Evolutionary conservation across 2,888 invertebrate genomes (phyloP), one percentile per base, ranked within the genome.

Genomic region (Temnothorax ravouxi): DNA sequence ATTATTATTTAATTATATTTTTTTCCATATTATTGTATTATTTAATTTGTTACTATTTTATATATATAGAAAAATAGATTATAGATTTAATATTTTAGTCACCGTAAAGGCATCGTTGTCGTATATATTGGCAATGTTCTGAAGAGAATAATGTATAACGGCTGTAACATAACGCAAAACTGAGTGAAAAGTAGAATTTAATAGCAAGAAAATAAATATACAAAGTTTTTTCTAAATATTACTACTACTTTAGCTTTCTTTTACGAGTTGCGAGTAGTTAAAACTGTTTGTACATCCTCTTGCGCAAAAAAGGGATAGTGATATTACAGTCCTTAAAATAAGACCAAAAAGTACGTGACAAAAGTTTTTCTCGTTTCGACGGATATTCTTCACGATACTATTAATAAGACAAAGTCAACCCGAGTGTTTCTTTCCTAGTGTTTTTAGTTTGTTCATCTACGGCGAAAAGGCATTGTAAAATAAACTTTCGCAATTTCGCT

Each of bases 41-140:
- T 15, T 47, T 15, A 47, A 47, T 47, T 47, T 47, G 4, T 5
- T 44, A 44, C 0, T 29, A 15, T 44, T 56, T 13, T 0, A 6
- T 41, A 44, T 15, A 6, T 41, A 25, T 38, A 52, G 3, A 18
- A 4, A 38, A 38, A 69, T 34, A 34, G 1, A 52, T 52, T 15
- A 64, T 13, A 44, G 2, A 44, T 13, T 9, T 71, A 2, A 71
- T 38, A 47, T 88, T 88, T 64, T 52, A 88, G 88, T 86, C 89
- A 64, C 2, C 25, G 38, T 90, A 47, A 88, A 87, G 21, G 83
- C 88, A 38, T 87, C 87, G 15, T 81, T 59, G 38, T 90, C 88
- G 0, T 90, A 87, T 41, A 67, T 89, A 4, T 89, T 87, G n/a
- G 86, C 88, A 3, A 69, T 84, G 54, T 85, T 83, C 15, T 85